A percentile compares a stretch with the other conserved stretches of the same genome.
These are phyloP conservation scores for Tetranychus truncatus DNA, from an alignment of 2,888 invertebrate genomes.

Conservation along the genomic window DNA sequence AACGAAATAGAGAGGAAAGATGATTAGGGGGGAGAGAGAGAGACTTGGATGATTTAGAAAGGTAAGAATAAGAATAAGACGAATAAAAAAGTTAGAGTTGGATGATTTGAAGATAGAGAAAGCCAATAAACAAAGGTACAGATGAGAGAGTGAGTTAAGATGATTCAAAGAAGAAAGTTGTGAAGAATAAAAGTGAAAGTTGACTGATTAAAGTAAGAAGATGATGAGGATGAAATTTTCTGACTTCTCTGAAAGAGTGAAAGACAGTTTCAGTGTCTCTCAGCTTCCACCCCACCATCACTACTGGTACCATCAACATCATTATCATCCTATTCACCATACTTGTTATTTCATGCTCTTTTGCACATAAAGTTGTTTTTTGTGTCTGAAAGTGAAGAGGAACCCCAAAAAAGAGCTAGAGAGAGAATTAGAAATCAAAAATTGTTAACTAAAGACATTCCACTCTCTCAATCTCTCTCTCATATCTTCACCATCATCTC, in stretches of 20 bases:
- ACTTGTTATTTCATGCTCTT: not conserved
- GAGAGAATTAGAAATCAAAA: not conserved
- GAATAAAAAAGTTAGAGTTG: conserved; percentile 1
- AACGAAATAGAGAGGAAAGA: conserved; percentile 3
- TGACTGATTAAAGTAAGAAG: conserved; percentile 1
- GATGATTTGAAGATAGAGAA: not conserved
- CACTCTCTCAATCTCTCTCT: not conserved
- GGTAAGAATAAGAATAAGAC: not conserved
- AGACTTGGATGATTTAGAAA: not conserved
- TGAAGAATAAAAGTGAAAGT: not conserved
- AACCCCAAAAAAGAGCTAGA: not conserved
- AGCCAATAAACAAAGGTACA: not conserved
- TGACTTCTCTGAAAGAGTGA: not conserved
- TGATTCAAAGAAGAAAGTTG: not conserved
- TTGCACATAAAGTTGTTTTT: not conserved
- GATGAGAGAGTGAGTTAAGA: not conserved
- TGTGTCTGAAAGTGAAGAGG: not conserved
- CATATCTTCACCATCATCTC: too few species aligned
- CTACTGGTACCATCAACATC: not conserved
- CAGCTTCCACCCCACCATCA: not conserved
- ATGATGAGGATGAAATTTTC: not conserved
- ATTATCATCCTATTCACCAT: not conserved
- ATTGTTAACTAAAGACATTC: not conserved
- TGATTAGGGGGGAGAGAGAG: not conserved
- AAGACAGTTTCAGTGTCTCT: not conserved